Percentiles rank a stretch among this genome's conserved stretches.
These are phyloP conservation scores for Acleris cristana DNA, from an alignment of 2,888 invertebrate species.

Conservation along the genomic window DNA sequence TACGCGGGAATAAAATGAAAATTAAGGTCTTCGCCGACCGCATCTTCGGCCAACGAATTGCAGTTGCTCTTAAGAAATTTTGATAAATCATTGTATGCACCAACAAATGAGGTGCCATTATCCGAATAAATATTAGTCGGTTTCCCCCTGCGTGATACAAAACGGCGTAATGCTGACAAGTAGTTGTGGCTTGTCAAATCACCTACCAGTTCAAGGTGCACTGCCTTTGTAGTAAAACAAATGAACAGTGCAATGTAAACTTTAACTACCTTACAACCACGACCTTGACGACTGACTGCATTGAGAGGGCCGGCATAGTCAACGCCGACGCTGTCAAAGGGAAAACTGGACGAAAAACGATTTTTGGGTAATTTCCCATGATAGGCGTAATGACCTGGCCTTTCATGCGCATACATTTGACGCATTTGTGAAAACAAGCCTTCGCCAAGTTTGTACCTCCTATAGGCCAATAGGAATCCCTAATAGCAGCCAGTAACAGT, in stretches of 20 bases:
- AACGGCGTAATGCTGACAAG: conserved; percentile 29
- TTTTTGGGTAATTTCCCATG: conserved; percentile 43
- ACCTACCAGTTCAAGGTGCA: conserved; percentile 40
- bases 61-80: conserved; percentile 25
- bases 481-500: conserved; percentile 30
- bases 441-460: conserved; percentile 20
- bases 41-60: conserved; percentile 12
- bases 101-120: conserved; percentile 29
- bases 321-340: conserved; percentile 37
- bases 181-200: conserved; percentile 37
- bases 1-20: conserved; percentile 39
- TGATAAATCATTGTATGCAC: conserved; percentile 25
- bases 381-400: conserved; percentile 1
- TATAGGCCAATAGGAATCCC: conserved; percentile 37
- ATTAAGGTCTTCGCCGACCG: conserved; percentile 26
- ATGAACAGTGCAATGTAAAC: conserved; percentile 39
- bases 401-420: neutral
- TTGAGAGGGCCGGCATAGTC: conserved; percentile 43
- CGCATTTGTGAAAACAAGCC: conserved; percentile 1
- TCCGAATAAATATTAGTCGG: conserved; percentile 11
- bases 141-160: conserved; percentile 36
- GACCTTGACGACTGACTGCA: conserved; percentile 34
- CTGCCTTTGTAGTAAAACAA: conserved; percentile 39
- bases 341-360: conserved; percentile 33
- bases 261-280: conserved; percentile 43